Evolutionary conservation across 2,797 vertebrate species (phyloP), one percentile per base, ranked within the genome.

Genomic region (Alosa sapidissima): DNA sequence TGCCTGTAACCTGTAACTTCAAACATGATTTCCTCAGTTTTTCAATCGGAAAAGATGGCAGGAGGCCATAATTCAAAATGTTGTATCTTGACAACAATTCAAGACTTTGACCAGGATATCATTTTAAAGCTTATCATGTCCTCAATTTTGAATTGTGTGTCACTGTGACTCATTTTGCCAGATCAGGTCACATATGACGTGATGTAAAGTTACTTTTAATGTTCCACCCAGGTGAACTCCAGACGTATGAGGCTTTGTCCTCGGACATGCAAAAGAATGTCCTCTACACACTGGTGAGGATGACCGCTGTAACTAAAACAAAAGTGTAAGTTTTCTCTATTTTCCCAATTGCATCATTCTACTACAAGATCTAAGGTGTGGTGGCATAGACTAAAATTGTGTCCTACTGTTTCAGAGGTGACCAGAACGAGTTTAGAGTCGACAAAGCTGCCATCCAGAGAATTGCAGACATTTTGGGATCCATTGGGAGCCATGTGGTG

Each of bases 261-360:
- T 97, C 96, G 0, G 97, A 99, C 85, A 90, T 94, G 11, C 97
- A 97, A 88, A 99, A 97, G 89, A 99, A 99, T 58, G 94, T 94
- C 85, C 88, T 99, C 87, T 90, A 94, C 11, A 93, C 96, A 52
- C 95, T 98, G 84, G 91, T 93, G 58, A 93, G 97, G 72, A 93
- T 98, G 33, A 93, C 93, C 0, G 94, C 91, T 7, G 88, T 95
- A 54, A 94, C 94, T 48, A 97, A 94, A 93, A 91, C 87, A 82
- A 97, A 93, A 93, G 87, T 2, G 98, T 99, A 93, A 96, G 96
- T 95, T 88, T 8, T 41, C 2, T 19, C 19, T 33, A 6, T 21
- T 3, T 47, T 7, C 24, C 54, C 1, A 41, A 41, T 41, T 2
- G 41, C 41, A 41, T 41, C 41, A 41, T 41, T 41, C 1, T 54